phyloP scores from a whole-genome alignment of 2,113 vertebrate species.

The Sphaerodactylus townsendi region DNA sequence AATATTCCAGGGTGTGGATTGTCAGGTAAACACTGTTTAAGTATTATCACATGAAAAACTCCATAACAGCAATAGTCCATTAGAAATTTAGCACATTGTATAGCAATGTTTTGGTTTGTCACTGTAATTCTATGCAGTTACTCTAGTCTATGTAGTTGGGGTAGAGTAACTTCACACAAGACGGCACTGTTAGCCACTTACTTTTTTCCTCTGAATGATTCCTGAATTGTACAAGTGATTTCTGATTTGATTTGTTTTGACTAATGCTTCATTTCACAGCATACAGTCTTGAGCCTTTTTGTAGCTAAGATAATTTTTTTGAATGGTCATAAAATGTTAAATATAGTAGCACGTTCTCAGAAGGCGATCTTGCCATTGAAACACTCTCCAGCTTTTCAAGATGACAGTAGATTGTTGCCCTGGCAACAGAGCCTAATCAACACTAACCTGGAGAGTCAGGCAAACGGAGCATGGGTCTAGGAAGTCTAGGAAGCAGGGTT shows the following conservation, averaged over 20 bases:
- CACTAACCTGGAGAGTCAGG: background rate
- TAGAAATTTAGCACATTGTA: constrained; percentile 17
- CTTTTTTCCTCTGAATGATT: background rate
- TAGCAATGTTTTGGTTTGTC: background rate
- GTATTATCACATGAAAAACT: background rate
- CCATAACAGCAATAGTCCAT: background rate
- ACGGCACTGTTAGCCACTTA: background rate
- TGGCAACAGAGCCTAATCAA: constrained; percentile 39
- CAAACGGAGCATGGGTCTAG: constrained; percentile 39
- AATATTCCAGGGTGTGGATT: background rate
- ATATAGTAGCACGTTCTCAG: constrained; percentile 39
- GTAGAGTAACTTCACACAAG: too few relatives aligned
- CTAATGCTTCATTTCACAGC: constrained; percentile 2
- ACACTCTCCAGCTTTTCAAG: constrained; percentile 18
- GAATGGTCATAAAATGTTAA: constrained; percentile 47
- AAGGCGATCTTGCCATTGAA: constrained; percentile 39
- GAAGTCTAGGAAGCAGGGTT: too few relatives aligned
- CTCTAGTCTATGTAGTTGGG: too few relatives aligned
- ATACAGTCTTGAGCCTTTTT: constrained; percentile 14
- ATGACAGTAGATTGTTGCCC: constrained; percentile 28
- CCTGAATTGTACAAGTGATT: constrained; percentile 5
- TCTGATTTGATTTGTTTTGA: constrained; percentile 28
- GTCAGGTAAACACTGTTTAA: background rate
- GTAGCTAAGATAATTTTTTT: constrained; percentile 20
- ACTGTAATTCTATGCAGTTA: too few relatives aligned